Evolutionary conservation across 2,888 invertebrate genomes (phyloP), one percentile per base, ranked within the genome.

Genomic region (Drosophila longiperda): DNA sequence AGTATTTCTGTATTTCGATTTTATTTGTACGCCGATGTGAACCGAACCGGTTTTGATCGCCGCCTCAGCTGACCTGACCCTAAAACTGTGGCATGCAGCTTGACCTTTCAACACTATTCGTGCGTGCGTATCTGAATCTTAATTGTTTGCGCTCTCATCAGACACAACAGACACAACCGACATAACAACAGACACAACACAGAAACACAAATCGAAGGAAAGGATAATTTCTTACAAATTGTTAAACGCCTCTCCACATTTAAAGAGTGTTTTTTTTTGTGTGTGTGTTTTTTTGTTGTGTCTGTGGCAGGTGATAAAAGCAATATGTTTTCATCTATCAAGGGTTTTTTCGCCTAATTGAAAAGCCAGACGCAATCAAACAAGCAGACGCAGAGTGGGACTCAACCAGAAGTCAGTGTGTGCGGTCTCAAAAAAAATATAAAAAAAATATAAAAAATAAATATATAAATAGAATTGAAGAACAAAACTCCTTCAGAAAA

Each of bases 51-150:
- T 75, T 75, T 7, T 48, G 66, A 48, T 63, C 64, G 54, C 40
- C 48, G 36, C 32, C 20, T 70, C 69, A 78, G 66, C 55, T 70
- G 74, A 78, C 68, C 38, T 42, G 57, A 57, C 71, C 57, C 52
- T 33, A 45, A 34, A 42, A 8, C 20, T 32, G 32, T 32, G 5
- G 42, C 42, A n/a, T n/a, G 34, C 9, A 1, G 62, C 20, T 57
- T 83, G 75, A 78, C 84, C 87, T 72, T 79, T 87, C 60, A 52
- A 54, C 71, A 63, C 63, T 52, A 65, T 66, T 68, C 65, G 70
- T 75, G 68, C 77, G 65, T 80, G 75, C 75, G 72, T 81, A 85
- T 85, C 82, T 59, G 73, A 85, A 80, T 87, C 78, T 85, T 87
- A 85, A 81, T 79, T 80, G 80, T 68, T 58, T 60, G 63, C 59